A percentile compares a stretch with the other conserved stretches of the same genome.
phyloP scores from a whole-genome alignment of 2,888 invertebrate genomes.

The Acanthosepion esculentum region DNA sequence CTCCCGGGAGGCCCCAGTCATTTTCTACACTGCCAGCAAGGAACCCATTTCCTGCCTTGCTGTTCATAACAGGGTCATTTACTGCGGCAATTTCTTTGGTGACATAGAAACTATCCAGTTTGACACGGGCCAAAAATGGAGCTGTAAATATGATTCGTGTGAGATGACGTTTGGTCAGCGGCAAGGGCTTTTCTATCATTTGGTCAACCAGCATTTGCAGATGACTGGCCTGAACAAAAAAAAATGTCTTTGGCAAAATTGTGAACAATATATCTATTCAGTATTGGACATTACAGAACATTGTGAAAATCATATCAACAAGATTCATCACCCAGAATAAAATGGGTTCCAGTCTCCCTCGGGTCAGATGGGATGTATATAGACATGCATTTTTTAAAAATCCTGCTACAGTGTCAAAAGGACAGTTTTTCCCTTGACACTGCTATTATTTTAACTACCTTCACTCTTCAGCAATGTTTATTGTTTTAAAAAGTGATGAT shows the following conservation, averaged over 20 bases:
- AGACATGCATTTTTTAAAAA: background rate
- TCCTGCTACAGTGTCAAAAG: no score
- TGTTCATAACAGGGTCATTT: background rate
- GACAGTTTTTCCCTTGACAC: no score
- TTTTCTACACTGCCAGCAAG: background rate
- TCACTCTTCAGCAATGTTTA: no score
- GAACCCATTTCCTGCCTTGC: background rate
- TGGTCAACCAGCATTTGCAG: slow-evolving; percentile 35
- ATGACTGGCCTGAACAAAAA: background rate
- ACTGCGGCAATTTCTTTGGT: slow-evolving; percentile 37
- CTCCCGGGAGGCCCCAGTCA: background rate
- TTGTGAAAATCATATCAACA: background rate
- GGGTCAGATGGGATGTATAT: background rate
- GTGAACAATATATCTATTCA: background rate
- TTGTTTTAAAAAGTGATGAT: no score
- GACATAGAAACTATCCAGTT: background rate
- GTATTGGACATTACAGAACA: background rate
- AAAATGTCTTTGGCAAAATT: background rate
- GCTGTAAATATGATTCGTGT: slow-evolving; percentile 2
- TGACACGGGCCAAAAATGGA: background rate
- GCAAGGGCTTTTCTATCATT: background rate
- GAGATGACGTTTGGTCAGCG: background rate
- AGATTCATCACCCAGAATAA: background rate
- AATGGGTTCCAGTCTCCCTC: background rate
- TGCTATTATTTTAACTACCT: no score